Conservation (phyloP, 2,113 vertebrate genomes). For the human (Homo sapiens) region GRCh38 chr6:139517001-139517500, state of each 20-base stretch:
- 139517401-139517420: not conserved
- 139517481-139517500: not conserved
- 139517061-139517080: not conserved
- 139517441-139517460: not conserved
- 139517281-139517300: not conserved
- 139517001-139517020: not conserved
- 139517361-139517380: constrained; percentile 4
- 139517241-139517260: constrained; percentile 14
- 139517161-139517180: constrained; percentile 45
- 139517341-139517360: not conserved
- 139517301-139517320: not conserved
- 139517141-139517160: not conserved
- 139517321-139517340: constrained; percentile 25
- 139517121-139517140: constrained; percentile 9
- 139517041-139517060: not conserved
- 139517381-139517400: not conserved
- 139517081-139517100: constrained; percentile 28
- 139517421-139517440: not conserved
- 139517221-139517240: not conserved
- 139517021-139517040: not conserved
- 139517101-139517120: constrained; percentile 10
- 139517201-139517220: not conserved
- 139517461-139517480: not conserved
- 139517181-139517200: not conserved
- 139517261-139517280: not conserved